Evolutionary conservation across 2,888 invertebrate species (phyloP).

Genomic region (Calameuta idolon): DNA sequence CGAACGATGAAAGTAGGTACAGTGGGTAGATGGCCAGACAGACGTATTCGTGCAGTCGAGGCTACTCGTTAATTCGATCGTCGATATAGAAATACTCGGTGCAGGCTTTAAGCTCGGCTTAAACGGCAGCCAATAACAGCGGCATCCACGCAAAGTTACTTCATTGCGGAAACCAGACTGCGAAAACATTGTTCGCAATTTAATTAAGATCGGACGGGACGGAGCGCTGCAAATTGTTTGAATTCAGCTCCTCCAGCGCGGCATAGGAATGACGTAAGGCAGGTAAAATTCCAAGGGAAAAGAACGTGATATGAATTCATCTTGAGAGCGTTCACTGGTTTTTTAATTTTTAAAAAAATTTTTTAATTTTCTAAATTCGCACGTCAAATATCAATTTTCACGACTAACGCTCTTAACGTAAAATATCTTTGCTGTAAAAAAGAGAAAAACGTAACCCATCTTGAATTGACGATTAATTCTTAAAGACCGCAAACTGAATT

Average conservation of each 20-base stretch:
- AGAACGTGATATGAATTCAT: background rate
- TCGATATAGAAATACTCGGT: conserved; percentile 8
- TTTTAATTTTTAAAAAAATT: background rate
- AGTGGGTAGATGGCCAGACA: background rate
- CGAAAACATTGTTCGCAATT: conserved; percentile 24
- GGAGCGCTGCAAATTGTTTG: conserved; percentile 11
- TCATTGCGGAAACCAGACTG: conserved; percentile 14
- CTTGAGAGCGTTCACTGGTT: background rate
- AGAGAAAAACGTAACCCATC: too few relatives aligned
- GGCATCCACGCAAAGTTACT: conserved; percentile 14
- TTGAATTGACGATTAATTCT: background rate
- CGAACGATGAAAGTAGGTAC: background rate
- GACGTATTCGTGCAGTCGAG: background rate
- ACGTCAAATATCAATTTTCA: background rate
- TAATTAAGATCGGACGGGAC: conserved; percentile 20
- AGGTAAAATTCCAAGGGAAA: background rate
- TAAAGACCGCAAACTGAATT: background rate
- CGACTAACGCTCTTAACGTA: background rate
- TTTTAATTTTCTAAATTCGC: background rate
- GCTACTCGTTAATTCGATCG: conserved; percentile 10
- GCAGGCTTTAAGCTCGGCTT: conserved; percentile 3
- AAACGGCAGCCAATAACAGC: conserved; percentile 7
- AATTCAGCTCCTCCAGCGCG: conserved; percentile 5
- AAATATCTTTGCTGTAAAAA: background rate
- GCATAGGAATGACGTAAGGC: background rate